Conservation (phyloP, 1,140 invertebrate genomes). For the Planococcus citri region DNA sequence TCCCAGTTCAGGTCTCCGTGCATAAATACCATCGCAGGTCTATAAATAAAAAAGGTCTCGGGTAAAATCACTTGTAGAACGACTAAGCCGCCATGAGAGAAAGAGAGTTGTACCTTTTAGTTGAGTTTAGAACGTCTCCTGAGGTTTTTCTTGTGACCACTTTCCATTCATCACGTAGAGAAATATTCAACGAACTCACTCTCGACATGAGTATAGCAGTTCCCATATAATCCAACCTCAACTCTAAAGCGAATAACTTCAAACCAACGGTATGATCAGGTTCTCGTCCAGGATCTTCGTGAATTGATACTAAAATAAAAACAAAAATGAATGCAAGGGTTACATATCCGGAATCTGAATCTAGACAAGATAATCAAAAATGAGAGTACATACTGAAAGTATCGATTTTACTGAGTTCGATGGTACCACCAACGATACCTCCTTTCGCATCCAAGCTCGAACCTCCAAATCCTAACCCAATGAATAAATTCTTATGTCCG, state of each 20-base stretch:
- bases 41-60: conserved; percentile 35
- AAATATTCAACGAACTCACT: conserved; percentile 67
- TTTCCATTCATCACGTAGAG: conserved; percentile 73
- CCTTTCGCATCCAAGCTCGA: conserved; percentile 87
- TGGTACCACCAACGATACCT: conserved; percentile 88
- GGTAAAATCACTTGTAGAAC: too few species aligned
- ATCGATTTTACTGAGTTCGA: conserved; percentile 79
- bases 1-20: conserved; percentile 89
- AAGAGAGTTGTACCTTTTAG: conserved; percentile 37
- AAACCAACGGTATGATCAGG: conserved; percentile 80
- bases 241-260: conserved; percentile 70
- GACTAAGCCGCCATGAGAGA: too few species aligned
- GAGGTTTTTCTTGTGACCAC: conserved; percentile 31
- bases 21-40: conserved; percentile 81
- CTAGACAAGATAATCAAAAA: conserved; percentile 17
- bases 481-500: conserved; percentile 85
- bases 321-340: neutral
- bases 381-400: conserved; percentile 53
- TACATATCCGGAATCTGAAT: too few species aligned
- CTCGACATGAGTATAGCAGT: conserved; percentile 82
- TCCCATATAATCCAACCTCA: conserved; percentile 91
- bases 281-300: conserved; percentile 76
- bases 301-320: conserved; percentile 54
- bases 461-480: conserved; percentile 75
- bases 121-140: conserved; percentile 40